Base-by-base conservation (phyloP, 1,140 invertebrate species). In the Orchestia grillus region DNA sequence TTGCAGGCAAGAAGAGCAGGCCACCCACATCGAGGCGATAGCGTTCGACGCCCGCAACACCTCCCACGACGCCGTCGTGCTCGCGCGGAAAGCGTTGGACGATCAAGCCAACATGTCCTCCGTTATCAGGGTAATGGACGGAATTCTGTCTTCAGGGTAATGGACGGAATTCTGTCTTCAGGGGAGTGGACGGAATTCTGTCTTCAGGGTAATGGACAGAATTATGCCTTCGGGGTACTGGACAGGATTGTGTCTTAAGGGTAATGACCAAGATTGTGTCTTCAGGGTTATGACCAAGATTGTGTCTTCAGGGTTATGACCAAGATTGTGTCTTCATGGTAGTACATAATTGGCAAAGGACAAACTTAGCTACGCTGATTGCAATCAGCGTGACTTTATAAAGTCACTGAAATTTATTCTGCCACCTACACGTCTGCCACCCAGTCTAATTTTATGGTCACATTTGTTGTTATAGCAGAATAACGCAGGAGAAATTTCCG, bases 31-130 rank as follows among this genome's bases (percentile, higher is more conserved):
- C 96, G 98, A 98, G 96, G 97, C 98, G 47, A 98, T 98, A 94
- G 98, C 98, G 0, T 98, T 98, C 96, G 98, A 98, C 97, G 99
- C 99, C 0, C 98, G 98, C 94, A 99, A 99, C 97, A 98, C 98
- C 11, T 99, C 99, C 0, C 97, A 98, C 23, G 98, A 98, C 97
- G 99, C 99, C 0, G 98, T 98, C 96, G 98, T 98, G 97, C 97
- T 99, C 62, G 98, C 98, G 0, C 98, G 98, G 97, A 98, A 98
- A 97, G 98, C 98, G 0, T 98, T 99, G 44, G 98, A 98, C 42
- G 98, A 98, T 97, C 99, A 99, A 97, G 98, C 98, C n/a, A 98
- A 98, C 45, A 97, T 97, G 41, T 97, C 97, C 8, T 96, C 97
- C 41, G 97, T 98, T 57, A 97, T 98, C 41, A 97, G 97, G 95